Base-by-base conservation (phyloP, 2,113 vertebrate genomes). In the Eudorcas thomsonii region DNA sequence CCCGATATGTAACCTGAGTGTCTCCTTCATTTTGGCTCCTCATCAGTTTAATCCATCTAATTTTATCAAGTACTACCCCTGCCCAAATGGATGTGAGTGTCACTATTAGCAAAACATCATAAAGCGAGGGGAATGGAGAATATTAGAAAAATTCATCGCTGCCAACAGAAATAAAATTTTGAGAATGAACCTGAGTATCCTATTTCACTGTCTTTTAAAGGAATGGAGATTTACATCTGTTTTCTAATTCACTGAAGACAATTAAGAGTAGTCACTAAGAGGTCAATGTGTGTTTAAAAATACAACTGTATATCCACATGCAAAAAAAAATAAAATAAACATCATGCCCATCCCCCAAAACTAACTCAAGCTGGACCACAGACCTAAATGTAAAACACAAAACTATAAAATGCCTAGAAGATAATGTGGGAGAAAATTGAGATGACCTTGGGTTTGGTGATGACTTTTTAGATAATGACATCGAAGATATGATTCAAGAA, bases 111-210 rank as follows among this genome's bases (percentile, higher is more conserved):
- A 93, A 93, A 90, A 55, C 7, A 77, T 82, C 81, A 91, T 81
- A 67, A 78, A 80, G 33, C 8, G 13, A 97, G 60, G 48, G 50
- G 90, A 97, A 93, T 94, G 5, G 19, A 92, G 33, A 90, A 15
- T 88, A 90, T 81, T 80, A 90, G 23, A 91, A 97, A 97, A 97
- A 88, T 87, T 92, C 84, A 81, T 96, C 57, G 39, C 21, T 90
- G 23, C 36, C 28, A 88, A 78, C 25, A 85, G 36, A 96, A 88
- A 96, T 64, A 88, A 96, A 90, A 95, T 85, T 94, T 88, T 6
- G 82, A 83, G 54, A 86, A 93, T 95, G 60, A 95, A 80, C 89
- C 45, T 52, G 15, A 84, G 15, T 84, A 80, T 96, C 12, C 17
- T 84, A 5, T 87, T 96, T 80, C 17, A 57, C 3, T 33, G 1